Conservation (phyloP, 2,888 invertebrate species). For the Coecobrya sp. region DNA sequence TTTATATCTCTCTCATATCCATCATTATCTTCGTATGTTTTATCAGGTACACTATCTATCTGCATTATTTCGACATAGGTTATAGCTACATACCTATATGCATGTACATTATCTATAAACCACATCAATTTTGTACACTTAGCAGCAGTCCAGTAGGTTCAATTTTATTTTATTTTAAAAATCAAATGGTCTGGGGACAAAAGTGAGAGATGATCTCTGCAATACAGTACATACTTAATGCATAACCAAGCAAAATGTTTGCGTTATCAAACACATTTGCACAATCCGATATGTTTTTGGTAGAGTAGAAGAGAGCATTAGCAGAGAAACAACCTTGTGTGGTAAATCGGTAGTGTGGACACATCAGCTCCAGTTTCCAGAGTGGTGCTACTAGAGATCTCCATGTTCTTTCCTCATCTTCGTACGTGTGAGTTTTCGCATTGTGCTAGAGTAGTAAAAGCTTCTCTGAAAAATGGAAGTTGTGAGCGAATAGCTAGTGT, state of each 20-base stretch:
- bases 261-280: neutral
- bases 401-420: neutral
- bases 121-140: too few species aligned
- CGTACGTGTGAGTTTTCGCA: neutral
- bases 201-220: neutral
- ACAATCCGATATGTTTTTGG: neutral
- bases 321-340: slow-evolving; percentile 7
- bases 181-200: neutral
- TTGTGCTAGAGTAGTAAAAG: neutral
- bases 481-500: neutral
- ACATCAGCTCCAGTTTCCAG: slow-evolving; percentile 7
- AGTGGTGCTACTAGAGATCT: neutral
- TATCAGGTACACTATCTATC: neutral
- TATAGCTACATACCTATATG: too few species aligned
- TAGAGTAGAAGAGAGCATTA: neutral
- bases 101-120: neutral
- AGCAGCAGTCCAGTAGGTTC: too few species aligned
- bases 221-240: neutral
- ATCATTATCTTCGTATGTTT: neutral
- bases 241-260: neutral
- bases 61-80: too few species aligned
- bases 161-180: neutral
- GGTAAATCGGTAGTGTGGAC: neutral
- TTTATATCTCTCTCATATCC: neutral
- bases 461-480: neutral